These are phyloP conservation scores for Crypturellus undulatus DNA, from an alignment of 2,113 vertebrate species.

Conservation along the genomic window DNA sequence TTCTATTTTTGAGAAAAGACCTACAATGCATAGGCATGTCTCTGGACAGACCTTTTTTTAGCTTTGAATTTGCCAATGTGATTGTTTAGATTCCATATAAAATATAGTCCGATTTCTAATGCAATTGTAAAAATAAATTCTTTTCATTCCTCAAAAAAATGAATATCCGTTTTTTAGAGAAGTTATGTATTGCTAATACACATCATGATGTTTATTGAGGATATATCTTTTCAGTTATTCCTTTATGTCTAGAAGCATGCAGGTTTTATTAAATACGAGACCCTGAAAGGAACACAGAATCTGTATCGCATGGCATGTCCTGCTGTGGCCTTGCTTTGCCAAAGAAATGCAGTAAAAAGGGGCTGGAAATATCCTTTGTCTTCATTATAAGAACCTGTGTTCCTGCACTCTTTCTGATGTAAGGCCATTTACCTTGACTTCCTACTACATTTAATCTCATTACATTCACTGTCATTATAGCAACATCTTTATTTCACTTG, in stretches of 20 bases:
- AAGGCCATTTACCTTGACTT: constrained; percentile 79
- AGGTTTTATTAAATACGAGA: constrained; percentile 44
- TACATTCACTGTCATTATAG: constrained; percentile 74
- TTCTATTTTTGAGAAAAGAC: neutral
- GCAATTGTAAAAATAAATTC: neutral
- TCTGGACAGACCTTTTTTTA: neutral
- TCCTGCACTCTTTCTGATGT: constrained; percentile 70
- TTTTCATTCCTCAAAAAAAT: neutral
- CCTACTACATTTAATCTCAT: constrained; percentile 77
- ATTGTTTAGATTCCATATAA: neutral
- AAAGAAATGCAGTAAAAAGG: constrained; percentile 70
- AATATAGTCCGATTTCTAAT: neutral
- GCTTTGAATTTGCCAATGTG: neutral
- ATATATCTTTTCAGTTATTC: constrained; percentile 22
- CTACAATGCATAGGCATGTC: neutral
- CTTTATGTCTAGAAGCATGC: constrained; percentile 32
- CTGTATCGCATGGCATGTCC: constrained; percentile 47
- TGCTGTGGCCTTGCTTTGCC: constrained; percentile 71
- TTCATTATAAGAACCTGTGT: constrained; percentile 73
- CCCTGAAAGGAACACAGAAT: constrained; percentile 34
- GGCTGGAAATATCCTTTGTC: constrained; percentile 67
- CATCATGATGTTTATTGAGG: neutral
- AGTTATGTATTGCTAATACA: neutral
- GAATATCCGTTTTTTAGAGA: neutral
- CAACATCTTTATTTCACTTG: constrained; percentile 75